phyloP scores from a whole-genome alignment of 2,797 vertebrate species.

The Aldrovandia affinis region DNA sequence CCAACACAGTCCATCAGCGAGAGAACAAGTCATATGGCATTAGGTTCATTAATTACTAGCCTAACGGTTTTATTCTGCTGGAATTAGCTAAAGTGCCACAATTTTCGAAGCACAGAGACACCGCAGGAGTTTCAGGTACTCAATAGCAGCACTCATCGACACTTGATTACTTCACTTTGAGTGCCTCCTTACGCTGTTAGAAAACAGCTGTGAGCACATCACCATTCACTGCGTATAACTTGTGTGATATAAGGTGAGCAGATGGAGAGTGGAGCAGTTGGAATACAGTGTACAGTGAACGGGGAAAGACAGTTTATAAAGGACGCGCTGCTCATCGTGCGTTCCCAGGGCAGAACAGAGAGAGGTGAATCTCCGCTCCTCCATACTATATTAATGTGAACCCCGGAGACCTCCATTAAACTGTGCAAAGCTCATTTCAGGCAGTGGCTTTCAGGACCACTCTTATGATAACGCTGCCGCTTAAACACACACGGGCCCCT shows the following conservation, averaged over 20 bases:
- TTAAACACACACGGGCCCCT: constrained; percentile 74
- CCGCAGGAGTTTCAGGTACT: background rate
- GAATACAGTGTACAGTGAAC: background rate
- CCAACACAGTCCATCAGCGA: too few relatives aligned
- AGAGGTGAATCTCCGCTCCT: constrained; percentile 45
- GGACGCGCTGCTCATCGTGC: background rate
- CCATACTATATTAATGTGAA: constrained; percentile 74
- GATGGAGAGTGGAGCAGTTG: background rate
- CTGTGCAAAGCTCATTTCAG: constrained; percentile 76
- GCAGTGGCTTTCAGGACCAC: constrained; percentile 66
- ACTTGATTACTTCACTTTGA: background rate
- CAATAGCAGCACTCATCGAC: background rate
- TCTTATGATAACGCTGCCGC: constrained; percentile 67
- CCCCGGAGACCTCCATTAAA: constrained; percentile 76
- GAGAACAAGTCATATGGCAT: too few relatives aligned
- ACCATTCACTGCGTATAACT: background rate
- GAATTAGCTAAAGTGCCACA: background rate
- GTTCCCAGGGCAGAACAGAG: background rate
- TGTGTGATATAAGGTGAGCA: background rate
- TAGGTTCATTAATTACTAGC: too few relatives aligned
- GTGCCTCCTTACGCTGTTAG: background rate
- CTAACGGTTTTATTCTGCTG: background rate
- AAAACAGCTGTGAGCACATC: background rate
- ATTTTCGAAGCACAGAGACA: background rate
- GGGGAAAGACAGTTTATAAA: background rate